phyloP scores from a whole-genome alignment of 2,888 invertebrate species.

The Sarcophaga subvicina region DNA sequence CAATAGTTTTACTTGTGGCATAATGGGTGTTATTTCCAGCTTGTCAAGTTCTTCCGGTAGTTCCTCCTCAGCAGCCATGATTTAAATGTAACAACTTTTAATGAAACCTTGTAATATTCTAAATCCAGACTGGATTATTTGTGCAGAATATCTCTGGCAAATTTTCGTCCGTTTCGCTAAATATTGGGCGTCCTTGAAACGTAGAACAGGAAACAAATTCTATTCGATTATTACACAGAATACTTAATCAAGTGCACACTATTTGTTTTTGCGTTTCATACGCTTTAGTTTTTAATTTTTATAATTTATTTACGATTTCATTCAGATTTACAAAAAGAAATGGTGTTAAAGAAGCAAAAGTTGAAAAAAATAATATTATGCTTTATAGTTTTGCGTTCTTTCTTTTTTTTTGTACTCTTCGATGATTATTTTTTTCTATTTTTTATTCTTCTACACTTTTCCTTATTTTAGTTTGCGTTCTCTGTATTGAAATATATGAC shows the following conservation, averaged over 20 bases:
- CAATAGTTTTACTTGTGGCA: slow-evolving; percentile 76
- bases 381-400: too few species aligned
- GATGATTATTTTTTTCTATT: slow-evolving; percentile 59
- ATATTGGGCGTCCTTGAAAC: slow-evolving; percentile 54
- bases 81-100: slow-evolving; percentile 6
- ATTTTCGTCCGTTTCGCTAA: not conserved
- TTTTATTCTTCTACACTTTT: slow-evolving; percentile 26
- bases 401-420: slow-evolving; percentile 34
- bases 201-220: slow-evolving; percentile 39
- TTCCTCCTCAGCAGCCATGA: slow-evolving; percentile 64
- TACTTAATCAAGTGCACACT: not conserved
- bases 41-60: slow-evolving; percentile 83
- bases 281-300: slow-evolving; percentile 7
- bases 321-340: not conserved
- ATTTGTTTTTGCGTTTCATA: not conserved
- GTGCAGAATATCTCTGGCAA: slow-evolving; percentile 6
- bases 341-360: not conserved
- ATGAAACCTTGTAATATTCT: not conserved
- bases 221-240: not conserved
- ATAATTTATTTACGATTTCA: slow-evolving; percentile 25
- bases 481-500: not conserved
- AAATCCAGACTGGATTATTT: not conserved
- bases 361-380: slow-evolving; percentile 30
- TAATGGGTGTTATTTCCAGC: slow-evolving; percentile 83
- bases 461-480: slow-evolving; percentile 31